Base-by-base conservation (phyloP, 2,888 invertebrate species). In the Agrochola macilenta region DNA sequence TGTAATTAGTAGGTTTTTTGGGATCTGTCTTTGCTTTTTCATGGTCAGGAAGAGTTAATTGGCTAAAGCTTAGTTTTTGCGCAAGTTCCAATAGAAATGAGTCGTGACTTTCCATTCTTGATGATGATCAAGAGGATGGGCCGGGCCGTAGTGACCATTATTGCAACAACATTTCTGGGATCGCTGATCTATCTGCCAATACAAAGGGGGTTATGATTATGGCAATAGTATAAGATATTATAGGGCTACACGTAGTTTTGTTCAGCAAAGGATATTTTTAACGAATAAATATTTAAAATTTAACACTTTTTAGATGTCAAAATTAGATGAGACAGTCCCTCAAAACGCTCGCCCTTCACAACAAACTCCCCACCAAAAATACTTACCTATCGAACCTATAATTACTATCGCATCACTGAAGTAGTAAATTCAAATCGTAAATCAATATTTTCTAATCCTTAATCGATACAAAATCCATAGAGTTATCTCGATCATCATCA, bases 401-500 rank as follows among this genome's bases (percentile, higher is more conserved):
- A 63, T 79, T 64, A 78, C 12, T 0, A 35, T 30, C 20, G 17
- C 46, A 20, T 74, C 2, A 7, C 39, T 43, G 11, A 46, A n/a
- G 14, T n/a, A 60, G 0, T 69, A 17, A 46, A 46, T n/a, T 66
- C 23, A 35, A 46, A 26, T 52, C 52, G 52, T 17, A 26, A 43
- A 81, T 69, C 49, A 14, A 64, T 35, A 68, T 79, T 52, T 7
- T 43, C 5, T 12, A 69, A 64, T 69, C 12, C 20, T 17, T 8
- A 35, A 70, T 63, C 61, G 52, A 23, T 69, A 74, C 26, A n/a
- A 70, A 72, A 75, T 69, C 26, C 14, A 66, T 23, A 17, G 14
- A 26, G 12, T 69, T 81, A 83, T 75, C 72, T 77, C 26, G n/a
- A n/a, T n/a, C 52, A 54, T n/a, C n/a, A 75, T 75, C 64, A 35